Evolutionary conservation across 2,888 invertebrate species (phyloP).

Genomic region (Aphrophora alni): DNA sequence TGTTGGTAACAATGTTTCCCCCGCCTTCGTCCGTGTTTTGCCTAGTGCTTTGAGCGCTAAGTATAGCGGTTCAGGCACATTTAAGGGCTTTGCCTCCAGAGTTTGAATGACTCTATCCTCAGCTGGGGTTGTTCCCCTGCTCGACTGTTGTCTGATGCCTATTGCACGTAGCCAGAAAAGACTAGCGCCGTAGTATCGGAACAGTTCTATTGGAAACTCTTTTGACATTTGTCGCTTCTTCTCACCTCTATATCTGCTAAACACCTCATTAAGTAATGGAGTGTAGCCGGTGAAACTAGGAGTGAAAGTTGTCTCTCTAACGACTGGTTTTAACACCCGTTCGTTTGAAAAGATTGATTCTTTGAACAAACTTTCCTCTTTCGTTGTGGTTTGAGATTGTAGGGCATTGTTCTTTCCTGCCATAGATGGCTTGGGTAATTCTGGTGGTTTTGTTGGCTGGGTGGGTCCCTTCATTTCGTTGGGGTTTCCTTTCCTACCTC

Average conservation of each 20-base stretch:
- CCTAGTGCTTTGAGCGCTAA: background rate
- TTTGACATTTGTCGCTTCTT: background rate
- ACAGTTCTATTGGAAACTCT: background rate
- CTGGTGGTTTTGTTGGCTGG: background rate
- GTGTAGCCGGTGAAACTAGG: slow-evolving; percentile 1
- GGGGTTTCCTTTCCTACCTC: background rate
- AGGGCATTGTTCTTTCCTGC: background rate
- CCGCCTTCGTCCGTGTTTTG: background rate
- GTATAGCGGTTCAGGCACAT: background rate
- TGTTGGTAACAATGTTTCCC: background rate
- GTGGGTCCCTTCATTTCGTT: background rate
- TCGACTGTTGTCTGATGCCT: background rate
- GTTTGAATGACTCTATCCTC: background rate
- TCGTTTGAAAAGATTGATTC: background rate
- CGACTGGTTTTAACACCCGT: background rate
- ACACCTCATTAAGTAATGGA: background rate
- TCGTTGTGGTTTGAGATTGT: background rate
- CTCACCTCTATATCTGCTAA: background rate
- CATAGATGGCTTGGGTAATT: background rate
- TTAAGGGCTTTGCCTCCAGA: background rate
- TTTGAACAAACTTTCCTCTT: background rate
- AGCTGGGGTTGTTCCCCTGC: background rate
- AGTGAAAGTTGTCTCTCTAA: background rate
- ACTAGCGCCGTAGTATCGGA: background rate
- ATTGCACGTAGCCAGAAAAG: slow-evolving; percentile 9